These are phyloP conservation scores for Papilio protenor DNA, from an alignment of 2,888 invertebrate species.

Conservation along the genomic window DNA sequence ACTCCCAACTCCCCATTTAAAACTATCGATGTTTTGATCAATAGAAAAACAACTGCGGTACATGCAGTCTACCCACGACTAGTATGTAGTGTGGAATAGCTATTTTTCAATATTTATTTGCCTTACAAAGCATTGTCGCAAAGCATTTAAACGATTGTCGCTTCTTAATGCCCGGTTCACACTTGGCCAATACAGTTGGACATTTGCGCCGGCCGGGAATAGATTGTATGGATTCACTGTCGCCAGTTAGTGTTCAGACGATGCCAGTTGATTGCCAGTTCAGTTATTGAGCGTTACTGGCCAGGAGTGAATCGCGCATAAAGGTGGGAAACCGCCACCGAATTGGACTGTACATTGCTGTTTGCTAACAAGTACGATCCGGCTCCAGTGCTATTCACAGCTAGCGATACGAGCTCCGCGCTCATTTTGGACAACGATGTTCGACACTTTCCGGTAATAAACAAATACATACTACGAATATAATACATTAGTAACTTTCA, in stretches of 20 bases:
- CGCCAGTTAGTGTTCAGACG: too few species aligned
- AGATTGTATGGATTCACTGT: too few species aligned
- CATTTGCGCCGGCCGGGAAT: too few species aligned
- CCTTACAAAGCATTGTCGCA: background rate
- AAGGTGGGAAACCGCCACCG: background rate
- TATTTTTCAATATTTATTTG: background rate
- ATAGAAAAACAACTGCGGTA: background rate
- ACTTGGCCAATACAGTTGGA: too few species aligned
- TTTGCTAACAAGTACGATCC: background rate
- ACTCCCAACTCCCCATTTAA: background rate
- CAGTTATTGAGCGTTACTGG: too few species aligned
- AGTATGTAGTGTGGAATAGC: background rate
- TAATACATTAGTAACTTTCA: background rate
- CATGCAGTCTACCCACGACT: background rate
- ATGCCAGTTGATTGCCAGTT: too few species aligned
- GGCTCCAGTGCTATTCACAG: background rate
- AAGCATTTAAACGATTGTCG: background rate
- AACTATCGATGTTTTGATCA: background rate
- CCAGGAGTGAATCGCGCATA: too few species aligned
- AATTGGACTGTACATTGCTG: background rate
- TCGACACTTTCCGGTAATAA: background rate
- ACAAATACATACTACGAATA: background rate
- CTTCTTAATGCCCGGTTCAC: too few species aligned
- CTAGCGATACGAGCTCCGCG: slow-evolving; percentile 6
- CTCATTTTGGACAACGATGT: background rate